Evolutionary conservation across 1,140 invertebrate genomes (phyloP).

Genomic region (Drosophila willistoni): DNA sequence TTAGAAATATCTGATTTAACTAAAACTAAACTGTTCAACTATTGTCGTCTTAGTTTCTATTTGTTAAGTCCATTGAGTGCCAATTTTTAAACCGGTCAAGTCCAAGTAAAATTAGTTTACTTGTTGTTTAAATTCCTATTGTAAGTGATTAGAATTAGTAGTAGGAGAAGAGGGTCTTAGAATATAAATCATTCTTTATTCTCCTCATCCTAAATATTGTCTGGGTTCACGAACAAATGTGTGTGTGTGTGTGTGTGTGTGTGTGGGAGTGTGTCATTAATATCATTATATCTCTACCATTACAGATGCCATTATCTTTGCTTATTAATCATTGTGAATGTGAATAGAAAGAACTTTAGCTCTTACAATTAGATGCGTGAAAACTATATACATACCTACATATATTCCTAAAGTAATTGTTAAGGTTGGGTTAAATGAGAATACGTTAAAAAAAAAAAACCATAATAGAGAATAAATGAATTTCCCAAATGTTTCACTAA

Average conservation of each 20-base stretch:
- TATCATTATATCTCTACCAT: conserved; percentile 71
- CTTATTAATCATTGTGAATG: conserved; percentile 11
- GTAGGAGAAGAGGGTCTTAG: background rate
- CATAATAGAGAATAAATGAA: conserved; percentile 13
- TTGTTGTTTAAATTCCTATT: background rate
- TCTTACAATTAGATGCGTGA: background rate
- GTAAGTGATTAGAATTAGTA: background rate
- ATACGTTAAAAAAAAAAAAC: conserved; percentile 53
- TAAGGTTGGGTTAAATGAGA: conserved; percentile 34
- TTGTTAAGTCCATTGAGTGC: background rate
- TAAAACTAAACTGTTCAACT: background rate
- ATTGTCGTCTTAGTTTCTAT: background rate
- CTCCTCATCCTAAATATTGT: conserved; percentile 1
- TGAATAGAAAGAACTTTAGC: background rate
- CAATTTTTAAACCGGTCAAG: background rate
- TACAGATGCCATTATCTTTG: conserved; percentile 63
- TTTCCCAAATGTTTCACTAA: conserved; percentile 63
- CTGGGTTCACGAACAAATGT: background rate
- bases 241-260: conserved; percentile 7
- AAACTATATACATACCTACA: too few relatives aligned
- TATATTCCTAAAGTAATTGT: conserved; percentile 14
- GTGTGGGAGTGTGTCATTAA: conserved; percentile 37
- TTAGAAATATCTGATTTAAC: background rate
- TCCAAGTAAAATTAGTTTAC: background rate
- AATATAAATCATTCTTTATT: background rate